Conservation (phyloP, 2,113 vertebrate species). For the Stegostoma tigrinum region DNA sequence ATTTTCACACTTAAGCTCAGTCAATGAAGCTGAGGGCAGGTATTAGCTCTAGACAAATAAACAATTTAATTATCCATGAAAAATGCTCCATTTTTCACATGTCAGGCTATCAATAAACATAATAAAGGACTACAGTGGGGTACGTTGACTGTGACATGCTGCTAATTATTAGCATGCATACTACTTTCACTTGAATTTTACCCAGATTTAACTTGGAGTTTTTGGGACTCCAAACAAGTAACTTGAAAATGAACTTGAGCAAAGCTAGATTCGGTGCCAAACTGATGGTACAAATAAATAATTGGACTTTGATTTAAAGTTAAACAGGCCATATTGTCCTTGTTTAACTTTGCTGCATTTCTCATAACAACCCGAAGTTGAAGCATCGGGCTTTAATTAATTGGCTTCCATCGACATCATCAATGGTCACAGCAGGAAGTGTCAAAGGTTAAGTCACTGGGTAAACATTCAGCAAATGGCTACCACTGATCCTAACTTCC, state of each 20-base stretch:
- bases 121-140: neutral
- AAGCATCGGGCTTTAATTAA: neutral
- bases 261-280: slow-evolving; percentile 5
- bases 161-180: neutral
- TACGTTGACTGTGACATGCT: neutral
- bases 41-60: neutral
- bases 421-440: neutral
- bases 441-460: neutral
- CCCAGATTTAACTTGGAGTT: neutral
- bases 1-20: neutral
- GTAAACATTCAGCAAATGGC: slow-evolving; percentile 12
- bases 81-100: neutral
- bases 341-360: slow-evolving; percentile 13
- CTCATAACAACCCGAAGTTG: neutral
- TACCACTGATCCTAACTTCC: neutral
- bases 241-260: neutral
- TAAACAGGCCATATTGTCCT: neutral
- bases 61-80: slow-evolving; percentile 24
- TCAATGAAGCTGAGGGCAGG: neutral
- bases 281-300: neutral
- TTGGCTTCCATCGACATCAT: neutral
- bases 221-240: neutral
- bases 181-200: neutral
- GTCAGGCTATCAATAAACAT: neutral
- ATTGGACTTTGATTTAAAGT: neutral